Evolutionary conservation across 2,888 invertebrate genomes (phyloP), one percentile per base, ranked within the genome.

Genomic region (Drosophila macrospina): DNA sequence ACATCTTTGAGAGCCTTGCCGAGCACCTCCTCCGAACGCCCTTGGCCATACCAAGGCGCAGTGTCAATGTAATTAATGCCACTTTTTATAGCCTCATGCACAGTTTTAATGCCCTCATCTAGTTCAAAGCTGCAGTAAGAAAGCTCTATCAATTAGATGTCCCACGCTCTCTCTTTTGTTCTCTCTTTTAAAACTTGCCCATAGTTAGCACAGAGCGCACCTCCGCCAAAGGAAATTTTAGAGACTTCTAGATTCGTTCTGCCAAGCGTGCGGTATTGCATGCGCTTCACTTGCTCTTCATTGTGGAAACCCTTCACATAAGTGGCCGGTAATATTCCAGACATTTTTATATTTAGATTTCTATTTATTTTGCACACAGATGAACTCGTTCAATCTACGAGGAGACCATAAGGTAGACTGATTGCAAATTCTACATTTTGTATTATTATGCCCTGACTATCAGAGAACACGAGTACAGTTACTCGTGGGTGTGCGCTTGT

Each of bases 61-160:
- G 98, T 98, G 90, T 99, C 98, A 63, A 99, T 94, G 86, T 97
- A 97, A 93, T 99, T 99, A 15, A 99, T 94, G 5, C 98, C 98
- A 37, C 93, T 93, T 88, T 94, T 95, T 2, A 98, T 90, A 0
- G 96, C 95, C 78, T 94, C 93, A 54, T 93, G 93, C 36, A 98
- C 93, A 0, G 97, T 94, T 59, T 93, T 92, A 54, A 96, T 93
- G 37, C 95, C 95, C 75, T 96, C 94, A 47, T 95, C 93, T 70
- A 93, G 94, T 0, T 93, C 89, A 52, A 96, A 96, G 1, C 86
- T 86, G 24, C 7, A 28, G 44, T 7, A 42, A 44, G n/a, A 32
- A 42, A 44, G 28, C 28, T 28, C 6, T 13, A 34, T 34, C n/a
- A 4, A n/a, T n/a, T n/a, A n/a, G n/a, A n/a, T n/a, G n/a, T n/a